phyloP scores from a whole-genome alignment of 2,113 vertebrate species.

The Lasiurus cinereus region DNA sequence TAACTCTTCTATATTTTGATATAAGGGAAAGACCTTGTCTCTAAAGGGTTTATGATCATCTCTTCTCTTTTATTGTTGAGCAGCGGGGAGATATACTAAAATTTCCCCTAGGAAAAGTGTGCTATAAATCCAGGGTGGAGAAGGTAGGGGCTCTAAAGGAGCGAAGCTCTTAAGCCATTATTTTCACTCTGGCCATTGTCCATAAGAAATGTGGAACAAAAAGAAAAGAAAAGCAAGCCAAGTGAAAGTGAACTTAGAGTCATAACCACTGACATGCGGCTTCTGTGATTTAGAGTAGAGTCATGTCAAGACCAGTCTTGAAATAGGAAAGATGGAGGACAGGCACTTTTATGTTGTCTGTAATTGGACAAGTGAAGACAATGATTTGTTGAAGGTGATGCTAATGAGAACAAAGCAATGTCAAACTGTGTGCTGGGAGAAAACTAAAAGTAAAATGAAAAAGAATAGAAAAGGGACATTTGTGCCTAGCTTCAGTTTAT shows the following conservation, averaged over 20 bases:
- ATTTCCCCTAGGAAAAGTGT: constrained; percentile 34
- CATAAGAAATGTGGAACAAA: constrained; percentile 59
- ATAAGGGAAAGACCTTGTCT: constrained; percentile 21
- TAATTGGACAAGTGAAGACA: constrained; percentile 74
- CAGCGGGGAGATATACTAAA: constrained; percentile 32
- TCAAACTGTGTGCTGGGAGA: neutral
- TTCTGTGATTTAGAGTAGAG: constrained; percentile 68
- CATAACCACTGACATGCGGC: constrained; percentile 52
- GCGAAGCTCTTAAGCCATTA: constrained; percentile 12
- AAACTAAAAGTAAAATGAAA: neutral
- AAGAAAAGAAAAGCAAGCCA: neutral
- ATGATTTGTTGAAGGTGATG: constrained; percentile 76
- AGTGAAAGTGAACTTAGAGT: constrained; percentile 74
- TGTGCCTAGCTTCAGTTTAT: constrained; percentile 65
- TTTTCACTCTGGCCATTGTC: constrained; percentile 56
- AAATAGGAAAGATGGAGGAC: constrained; percentile 70
- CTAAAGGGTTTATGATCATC: constrained; percentile 36
- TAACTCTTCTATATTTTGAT: neutral
- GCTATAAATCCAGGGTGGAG: constrained; percentile 57
- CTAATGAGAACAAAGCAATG: constrained; percentile 67
- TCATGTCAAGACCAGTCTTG: constrained; percentile 60
- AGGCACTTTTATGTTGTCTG: constrained; percentile 70
- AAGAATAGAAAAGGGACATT: neutral
- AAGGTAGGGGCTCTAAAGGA: neutral
- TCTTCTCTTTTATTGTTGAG: constrained; percentile 65